phyloP scores from a whole-genome alignment of 2,113 vertebrate species.

The Pteronura brasiliensis region DNA sequence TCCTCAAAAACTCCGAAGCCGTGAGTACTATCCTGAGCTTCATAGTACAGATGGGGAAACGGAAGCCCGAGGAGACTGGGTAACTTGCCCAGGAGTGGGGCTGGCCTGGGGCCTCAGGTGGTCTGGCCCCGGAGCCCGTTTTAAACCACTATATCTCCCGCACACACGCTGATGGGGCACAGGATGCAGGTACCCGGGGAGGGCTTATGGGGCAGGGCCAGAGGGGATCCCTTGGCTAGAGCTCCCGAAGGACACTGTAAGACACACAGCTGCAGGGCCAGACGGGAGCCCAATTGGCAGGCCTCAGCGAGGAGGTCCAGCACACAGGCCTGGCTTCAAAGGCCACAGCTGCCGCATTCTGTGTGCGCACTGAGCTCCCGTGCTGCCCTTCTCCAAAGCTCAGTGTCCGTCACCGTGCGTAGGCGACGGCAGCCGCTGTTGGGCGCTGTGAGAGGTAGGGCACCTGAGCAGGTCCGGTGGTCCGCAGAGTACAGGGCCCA shows the following conservation, averaged over 20 bases:
- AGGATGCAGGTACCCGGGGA: not conserved
- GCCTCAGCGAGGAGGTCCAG: not conserved
- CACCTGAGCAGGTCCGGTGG: not conserved
- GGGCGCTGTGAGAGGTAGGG: not conserved
- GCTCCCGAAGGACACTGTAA: not conserved
- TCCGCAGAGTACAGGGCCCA: fast-evolving
- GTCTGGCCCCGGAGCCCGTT: not conserved
- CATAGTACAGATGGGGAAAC: not conserved
- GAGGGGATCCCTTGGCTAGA: not conserved
- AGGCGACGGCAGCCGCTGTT: fast-evolving
- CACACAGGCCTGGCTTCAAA: not conserved
- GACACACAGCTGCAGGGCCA: fast-evolving
- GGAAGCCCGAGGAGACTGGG: not conserved
- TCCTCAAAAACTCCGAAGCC: not conserved
- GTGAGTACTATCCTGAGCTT: not conserved
- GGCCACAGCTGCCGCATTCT: not conserved
- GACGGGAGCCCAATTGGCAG: fast-evolving
- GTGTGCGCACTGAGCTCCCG: not conserved
- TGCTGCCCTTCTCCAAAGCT: not conserved
- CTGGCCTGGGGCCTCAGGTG: not conserved
- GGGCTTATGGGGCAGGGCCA: not conserved
- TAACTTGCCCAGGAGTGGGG: not conserved
- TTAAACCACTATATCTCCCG: not conserved
- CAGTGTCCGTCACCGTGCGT: fast-evolving
- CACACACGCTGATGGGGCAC: fast-evolving